Conservation (phyloP, 2,113 vertebrate genomes). For the Semicossyphus pulcher region DNA sequence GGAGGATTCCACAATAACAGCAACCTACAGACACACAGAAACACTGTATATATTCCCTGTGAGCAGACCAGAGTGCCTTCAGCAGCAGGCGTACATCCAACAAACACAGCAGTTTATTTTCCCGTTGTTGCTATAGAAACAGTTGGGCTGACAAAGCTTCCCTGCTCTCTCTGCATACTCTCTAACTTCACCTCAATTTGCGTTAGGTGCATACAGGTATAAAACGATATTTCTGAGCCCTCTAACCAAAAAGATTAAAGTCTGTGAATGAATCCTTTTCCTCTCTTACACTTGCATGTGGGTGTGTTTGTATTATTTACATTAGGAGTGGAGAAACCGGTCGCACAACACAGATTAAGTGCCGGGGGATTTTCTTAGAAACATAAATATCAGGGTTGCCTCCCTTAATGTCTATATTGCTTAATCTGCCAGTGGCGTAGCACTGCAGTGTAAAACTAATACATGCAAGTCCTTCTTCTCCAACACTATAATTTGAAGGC, state of each 20-base stretch:
- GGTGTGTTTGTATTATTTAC: constrained; percentile 1
- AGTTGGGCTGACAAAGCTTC: constrained; percentile 57
- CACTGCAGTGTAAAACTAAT: background rate
- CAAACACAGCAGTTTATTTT: constrained; percentile 76
- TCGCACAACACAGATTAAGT: background rate
- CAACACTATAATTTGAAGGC: background rate
- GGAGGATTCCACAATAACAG: constrained; percentile 16
- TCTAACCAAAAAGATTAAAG: background rate
- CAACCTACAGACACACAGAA: background rate
- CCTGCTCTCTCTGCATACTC: constrained; percentile 1
- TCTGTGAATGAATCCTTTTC: background rate
- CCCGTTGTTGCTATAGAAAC: constrained; percentile 82
- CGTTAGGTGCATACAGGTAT: background rate
- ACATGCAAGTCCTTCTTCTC: background rate
- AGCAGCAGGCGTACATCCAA: constrained; percentile 35
- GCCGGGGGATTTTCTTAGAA: background rate
- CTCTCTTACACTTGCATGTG: background rate
- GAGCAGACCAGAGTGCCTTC: constrained; percentile 57
- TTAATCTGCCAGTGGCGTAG: background rate
- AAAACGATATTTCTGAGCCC: background rate
- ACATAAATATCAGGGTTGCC: background rate
- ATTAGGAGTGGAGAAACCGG: background rate
- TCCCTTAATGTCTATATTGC: background rate
- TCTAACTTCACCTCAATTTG: constrained; percentile 9
- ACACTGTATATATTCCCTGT: constrained; percentile 5